Evolutionary conservation across 2,797 vertebrate species (phyloP).

Genomic region (Podarcis siculus): DNA sequence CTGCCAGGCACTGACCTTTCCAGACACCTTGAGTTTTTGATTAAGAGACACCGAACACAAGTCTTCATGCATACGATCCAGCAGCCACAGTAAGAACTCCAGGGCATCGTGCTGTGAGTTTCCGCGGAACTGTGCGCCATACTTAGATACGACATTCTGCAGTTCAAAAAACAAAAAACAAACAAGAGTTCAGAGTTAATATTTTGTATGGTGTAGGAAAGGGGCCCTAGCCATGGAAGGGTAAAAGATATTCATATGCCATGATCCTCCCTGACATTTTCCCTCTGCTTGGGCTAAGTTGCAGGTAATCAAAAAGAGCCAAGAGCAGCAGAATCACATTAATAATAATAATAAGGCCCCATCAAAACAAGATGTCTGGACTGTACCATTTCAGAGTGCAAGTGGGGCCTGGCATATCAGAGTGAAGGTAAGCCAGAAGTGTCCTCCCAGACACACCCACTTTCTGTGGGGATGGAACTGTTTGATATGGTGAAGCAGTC

Average conservation of each 20-base stretch:
- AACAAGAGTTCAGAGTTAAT: background rate
- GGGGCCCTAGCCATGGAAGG: background rate
- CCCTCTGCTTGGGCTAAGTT: background rate
- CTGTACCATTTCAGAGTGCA: background rate
- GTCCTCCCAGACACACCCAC: background rate
- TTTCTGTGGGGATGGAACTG: background rate
- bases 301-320: background rate
- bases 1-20: constrained; percentile 77
- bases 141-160: constrained; percentile 91
- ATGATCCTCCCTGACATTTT: background rate
- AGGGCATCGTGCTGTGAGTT: constrained; percentile 93
- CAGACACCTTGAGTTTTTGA: constrained; percentile 71
- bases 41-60: constrained; percentile 75
- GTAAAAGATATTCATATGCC: background rate
- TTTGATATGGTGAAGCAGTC: background rate
- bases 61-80: constrained; percentile 92
- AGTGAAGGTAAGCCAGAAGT: background rate
- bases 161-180: background rate
- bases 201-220: background rate
- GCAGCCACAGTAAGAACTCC: constrained; percentile 95
- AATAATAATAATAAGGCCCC: background rate
- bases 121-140: constrained; percentile 90
- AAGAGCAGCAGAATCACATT: background rate
- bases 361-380: background rate
- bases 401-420: background rate